phyloP scores from a whole-genome alignment of 2,113 vertebrate genomes.

The Eubucco bourcierii region DNA sequence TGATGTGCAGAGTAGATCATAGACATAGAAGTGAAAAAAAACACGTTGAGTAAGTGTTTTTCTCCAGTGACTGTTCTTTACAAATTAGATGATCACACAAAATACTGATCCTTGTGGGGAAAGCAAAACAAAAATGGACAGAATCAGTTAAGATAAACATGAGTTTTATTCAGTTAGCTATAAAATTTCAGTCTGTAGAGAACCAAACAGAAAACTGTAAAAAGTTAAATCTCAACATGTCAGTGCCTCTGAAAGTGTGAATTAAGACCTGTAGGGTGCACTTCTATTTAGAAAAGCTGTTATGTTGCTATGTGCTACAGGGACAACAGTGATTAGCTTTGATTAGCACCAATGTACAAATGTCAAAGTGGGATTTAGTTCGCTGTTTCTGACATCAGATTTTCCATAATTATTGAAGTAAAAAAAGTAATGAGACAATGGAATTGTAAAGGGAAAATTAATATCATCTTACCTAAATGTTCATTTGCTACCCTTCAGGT shows the following conservation, averaged over 20 bases:
- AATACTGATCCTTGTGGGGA: background rate
- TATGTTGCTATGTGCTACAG: slow-evolving; percentile 42
- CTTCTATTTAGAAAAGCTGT: slow-evolving; percentile 28
- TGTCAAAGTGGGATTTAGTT: slow-evolving; percentile 11
- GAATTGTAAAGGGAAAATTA: background rate
- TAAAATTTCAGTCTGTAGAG: background rate
- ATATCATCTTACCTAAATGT: background rate
- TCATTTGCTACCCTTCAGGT: too few species aligned
- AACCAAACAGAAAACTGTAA: background rate
- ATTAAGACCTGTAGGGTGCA: background rate
- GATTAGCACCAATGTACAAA: slow-evolving; percentile 8
- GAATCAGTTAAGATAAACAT: background rate
- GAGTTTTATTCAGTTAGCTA: background rate
- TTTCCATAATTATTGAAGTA: slow-evolving; percentile 15
- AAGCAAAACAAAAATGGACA: background rate
- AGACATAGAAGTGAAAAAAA: background rate
- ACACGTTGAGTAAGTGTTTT: background rate
- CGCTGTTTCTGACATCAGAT: background rate
- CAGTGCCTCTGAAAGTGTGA: background rate
- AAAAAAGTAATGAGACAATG: background rate
- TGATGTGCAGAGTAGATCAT: background rate
- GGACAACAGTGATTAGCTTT: slow-evolving; percentile 7
- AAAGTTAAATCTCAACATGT: background rate
- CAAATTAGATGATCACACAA: background rate
- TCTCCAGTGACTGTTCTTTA: background rate